Evolutionary conservation across 2,797 vertebrate genomes (phyloP).

Genomic region (Hydrolagus colliei): DNA sequence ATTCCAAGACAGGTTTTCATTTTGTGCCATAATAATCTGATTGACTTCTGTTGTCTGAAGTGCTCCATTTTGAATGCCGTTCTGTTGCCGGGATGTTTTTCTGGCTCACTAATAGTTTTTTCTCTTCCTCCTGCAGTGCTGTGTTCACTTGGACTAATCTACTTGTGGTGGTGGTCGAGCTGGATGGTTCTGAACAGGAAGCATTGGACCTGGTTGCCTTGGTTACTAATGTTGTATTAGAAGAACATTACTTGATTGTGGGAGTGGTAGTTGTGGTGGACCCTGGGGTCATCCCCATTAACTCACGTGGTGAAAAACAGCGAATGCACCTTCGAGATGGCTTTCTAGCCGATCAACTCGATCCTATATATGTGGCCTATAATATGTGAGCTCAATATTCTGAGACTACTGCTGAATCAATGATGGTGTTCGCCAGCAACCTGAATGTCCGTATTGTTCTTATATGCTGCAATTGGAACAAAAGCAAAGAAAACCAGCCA

Average conservation of each 20-base stretch:
- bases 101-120: neutral
- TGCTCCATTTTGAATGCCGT: neutral
- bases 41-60: too few species aligned
- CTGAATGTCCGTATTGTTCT: slow-evolving; percentile 22
- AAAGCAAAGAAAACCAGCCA: slow-evolving; percentile 11
- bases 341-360: slow-evolving; percentile 89
- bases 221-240: slow-evolving; percentile 86
- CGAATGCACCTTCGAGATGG: slow-evolving; percentile 95
- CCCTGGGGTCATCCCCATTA: slow-evolving; percentile 90
- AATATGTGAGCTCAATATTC: slow-evolving; percentile 70
- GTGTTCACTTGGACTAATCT: slow-evolving; percentile 97
- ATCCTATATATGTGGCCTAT: slow-evolving; percentile 94
- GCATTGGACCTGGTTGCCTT: slow-evolving; percentile 84
- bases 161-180: slow-evolving; percentile 87
- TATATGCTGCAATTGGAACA: slow-evolving; percentile 20
- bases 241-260: slow-evolving; percentile 91
- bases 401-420: slow-evolving; percentile 5
- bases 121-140: slow-evolving; percentile 53
- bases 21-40: too few species aligned
- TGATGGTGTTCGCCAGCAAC: slow-evolving; percentile 5
- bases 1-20: too few species aligned
- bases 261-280: slow-evolving; percentile 92
- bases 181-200: slow-evolving; percentile 86
- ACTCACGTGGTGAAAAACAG: slow-evolving; percentile 90
- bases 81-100: rapidly evolving